Evolutionary conservation across 2,113 vertebrate genomes (phyloP), one percentile per base, ranked within the genome.

Genomic region (Ceyx melanurus): DNA sequence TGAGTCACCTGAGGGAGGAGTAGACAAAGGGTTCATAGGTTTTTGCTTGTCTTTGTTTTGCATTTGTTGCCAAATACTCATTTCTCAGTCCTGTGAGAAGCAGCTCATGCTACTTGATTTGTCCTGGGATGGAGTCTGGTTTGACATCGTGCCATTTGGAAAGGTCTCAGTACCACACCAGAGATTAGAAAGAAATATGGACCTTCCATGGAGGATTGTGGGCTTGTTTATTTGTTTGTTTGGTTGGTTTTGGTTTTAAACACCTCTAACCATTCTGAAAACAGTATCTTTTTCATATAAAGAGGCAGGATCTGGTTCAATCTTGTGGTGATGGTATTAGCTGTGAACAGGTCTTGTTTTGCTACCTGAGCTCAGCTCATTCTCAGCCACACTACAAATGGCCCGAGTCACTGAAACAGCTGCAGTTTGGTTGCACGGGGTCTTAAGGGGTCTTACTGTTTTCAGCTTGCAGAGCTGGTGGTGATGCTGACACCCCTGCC

Each of bases 331-430:
- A 26, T 58, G 46, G 67, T 10, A 54, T 8, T 76, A 45, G 77
- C 45, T 70, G 54, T 26, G 25, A 61, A 51, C 15, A 29, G 29
- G 12, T 42, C 46, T 87, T 92, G 81, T 79, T 93, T 72, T 90
- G 81, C 72, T 89, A 14, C 82, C 71, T 87, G 74, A 66, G 37
- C 29, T 64, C 15, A 1, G 64, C 56, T 84, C 28, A 0, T 75
- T 88, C 86, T 87, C 67, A 89, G 77, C 37, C 35, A 7, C 6
- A 2, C 40, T 71, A 19, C 57, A 37, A 68, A 84, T 22, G 83
- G 20, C 57, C 31, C 6, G 28, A 90, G 62, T 94, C 81, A 92
- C 18, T 92, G 91, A 85, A 91, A 43, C 88, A 95, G 90, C 77
- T 88, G 93, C 77, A 43, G 17, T 62, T 82, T 33, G 72, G 80